phyloP scores from a whole-genome alignment of 2,113 vertebrate genomes.

The Gambusia affinis region DNA sequence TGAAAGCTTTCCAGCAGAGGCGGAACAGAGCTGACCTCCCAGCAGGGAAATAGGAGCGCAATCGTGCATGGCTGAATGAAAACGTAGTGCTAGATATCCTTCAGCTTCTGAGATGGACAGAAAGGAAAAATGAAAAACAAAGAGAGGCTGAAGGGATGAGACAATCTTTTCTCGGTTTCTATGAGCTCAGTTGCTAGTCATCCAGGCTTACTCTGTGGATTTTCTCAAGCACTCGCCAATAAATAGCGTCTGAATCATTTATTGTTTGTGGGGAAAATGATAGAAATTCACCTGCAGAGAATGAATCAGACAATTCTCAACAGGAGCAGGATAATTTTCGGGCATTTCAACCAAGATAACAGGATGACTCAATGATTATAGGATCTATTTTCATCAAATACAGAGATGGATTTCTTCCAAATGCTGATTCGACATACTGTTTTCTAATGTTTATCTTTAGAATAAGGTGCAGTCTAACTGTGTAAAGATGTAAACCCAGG shows the following conservation, averaged over 20 bases:
- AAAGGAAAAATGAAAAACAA: constrained; percentile 9
- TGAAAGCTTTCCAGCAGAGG: constrained; percentile 47
- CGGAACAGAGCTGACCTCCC: constrained; percentile 57
- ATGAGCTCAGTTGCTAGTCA: constrained; percentile 30
- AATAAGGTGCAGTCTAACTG: neutral
- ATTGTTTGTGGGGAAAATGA: constrained; percentile 13
- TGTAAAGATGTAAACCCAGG: neutral
- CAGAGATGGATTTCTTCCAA: neutral
- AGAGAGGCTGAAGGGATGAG: constrained; percentile 37
- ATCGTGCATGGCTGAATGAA: constrained; percentile 65
- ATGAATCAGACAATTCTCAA: neutral
- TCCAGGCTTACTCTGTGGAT: constrained; percentile 20
- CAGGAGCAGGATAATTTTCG: neutral
- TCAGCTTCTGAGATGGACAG: constrained; percentile 44
- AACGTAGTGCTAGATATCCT: constrained; percentile 62
- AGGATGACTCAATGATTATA: neutral
- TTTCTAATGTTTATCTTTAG: neutral
- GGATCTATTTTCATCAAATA: neutral
- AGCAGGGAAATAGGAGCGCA: constrained; percentile 45
- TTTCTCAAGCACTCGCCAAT: constrained; percentile 30
- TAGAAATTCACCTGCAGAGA: constrained; percentile 1
- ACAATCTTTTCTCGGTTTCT: constrained; percentile 38
- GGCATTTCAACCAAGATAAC: neutral
- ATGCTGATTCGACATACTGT: neutral
- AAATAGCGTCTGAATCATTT: constrained; percentile 23